Evolutionary conservation across 2,797 vertebrate genomes (phyloP), one percentile per base, ranked within the genome.

Genomic region (Clamator glandarius): DNA sequence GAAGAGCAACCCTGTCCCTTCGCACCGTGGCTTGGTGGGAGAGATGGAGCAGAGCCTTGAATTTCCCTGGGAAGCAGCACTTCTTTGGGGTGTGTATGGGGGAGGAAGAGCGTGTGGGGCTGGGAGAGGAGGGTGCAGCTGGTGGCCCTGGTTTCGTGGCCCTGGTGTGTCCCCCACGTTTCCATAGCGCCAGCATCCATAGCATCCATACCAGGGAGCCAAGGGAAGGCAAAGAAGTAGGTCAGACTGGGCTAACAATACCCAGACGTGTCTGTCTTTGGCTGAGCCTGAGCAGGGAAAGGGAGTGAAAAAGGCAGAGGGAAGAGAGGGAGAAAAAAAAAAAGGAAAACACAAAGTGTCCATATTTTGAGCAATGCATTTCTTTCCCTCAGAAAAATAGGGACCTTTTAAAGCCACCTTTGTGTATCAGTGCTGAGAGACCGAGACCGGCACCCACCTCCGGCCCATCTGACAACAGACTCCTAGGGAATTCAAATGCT

Each of bases 121-220:
- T 54, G 31, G 67, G 77, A 84, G 82, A 76, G 68, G 42, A 87
- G 55, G 70, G 73, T 86, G 75, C 87, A 91, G 81, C 90, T 89
- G 94, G 84, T 95, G 87, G 61, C 82, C 66, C 46, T 44, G 82
- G 59, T 76, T 94, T 94, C 96, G 93, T 92, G 87, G 89, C 78
- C 63, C 52, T 92, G 87, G 83, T 89, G 69, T 90, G 74, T 94
- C 90, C 86, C 78, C 52, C 70, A 64, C 62, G 95, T 97, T 97
- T 88, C 94, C 95, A 97, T 96, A 95, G 96, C 90, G 96, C 89
- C 96, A 90, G 95, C 85, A 96, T 96, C 95, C 69, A 77, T 92
- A 93, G 90, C 95, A 96, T 96, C 95, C 69, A 77, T 92, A 93
- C 89, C 95, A 89, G 31, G 3, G 62, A 85, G 89, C 76, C 82